These are phyloP conservation scores for Myotis brandtii DNA, from an alignment of 2,113 vertebrate genomes.

Conservation along the genomic window DNA sequence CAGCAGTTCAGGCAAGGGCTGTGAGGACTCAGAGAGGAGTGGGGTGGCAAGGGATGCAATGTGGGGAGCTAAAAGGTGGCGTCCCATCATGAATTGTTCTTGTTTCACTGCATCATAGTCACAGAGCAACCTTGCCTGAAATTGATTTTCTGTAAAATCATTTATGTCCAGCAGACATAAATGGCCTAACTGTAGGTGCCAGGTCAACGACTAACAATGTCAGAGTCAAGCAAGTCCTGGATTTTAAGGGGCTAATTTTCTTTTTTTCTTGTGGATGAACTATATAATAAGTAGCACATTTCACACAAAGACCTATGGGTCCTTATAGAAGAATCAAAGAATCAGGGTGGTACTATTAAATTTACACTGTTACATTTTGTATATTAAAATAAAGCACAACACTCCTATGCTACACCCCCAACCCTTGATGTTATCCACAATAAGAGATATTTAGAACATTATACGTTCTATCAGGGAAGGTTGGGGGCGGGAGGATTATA, in stretches of 20 bases:
- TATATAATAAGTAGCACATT: not conserved
- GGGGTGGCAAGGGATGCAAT: too few relatives aligned
- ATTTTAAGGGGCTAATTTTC: not conserved
- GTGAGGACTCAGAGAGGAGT: not conserved
- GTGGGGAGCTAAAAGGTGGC: not conserved
- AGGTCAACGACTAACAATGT: not conserved
- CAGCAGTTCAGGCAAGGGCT: not conserved
- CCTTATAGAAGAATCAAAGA: slow-evolving; percentile 31
- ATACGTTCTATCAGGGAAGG: not conserved
- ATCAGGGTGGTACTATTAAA: not conserved
- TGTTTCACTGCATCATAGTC: not conserved
- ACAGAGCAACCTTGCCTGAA: not conserved
- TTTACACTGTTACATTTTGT: not conserved
- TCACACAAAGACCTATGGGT: not conserved
- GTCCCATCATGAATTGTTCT: not conserved
- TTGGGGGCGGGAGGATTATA: not conserved
- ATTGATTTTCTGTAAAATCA: not conserved
- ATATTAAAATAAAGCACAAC: not conserved
- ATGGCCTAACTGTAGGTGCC: not conserved
- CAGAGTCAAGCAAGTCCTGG: not conserved
- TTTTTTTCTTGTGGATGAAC: not conserved
- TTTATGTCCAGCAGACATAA: not conserved
- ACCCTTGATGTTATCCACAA: not conserved
- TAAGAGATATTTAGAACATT: not conserved
- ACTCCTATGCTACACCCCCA: not conserved